Evolutionary conservation across 2,113 vertebrate species (phyloP).

Genomic region (Cyphomyrus plagiostoma): DNA sequence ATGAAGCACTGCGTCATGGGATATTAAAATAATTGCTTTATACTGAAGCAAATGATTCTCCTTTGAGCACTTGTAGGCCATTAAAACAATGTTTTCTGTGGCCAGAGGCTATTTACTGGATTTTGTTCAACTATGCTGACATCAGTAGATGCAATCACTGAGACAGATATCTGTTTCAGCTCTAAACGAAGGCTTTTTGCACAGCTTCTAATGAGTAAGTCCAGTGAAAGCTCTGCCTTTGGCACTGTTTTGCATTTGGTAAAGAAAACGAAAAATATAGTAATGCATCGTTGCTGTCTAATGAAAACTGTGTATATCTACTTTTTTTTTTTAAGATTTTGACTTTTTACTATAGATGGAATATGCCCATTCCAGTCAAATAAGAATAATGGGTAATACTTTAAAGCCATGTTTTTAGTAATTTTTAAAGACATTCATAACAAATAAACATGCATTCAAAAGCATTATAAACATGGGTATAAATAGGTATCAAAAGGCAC

Average conservation of each 20-base stretch:
- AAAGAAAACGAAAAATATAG: not conserved
- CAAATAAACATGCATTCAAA: too few species aligned
- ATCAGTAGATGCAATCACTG: not conserved
- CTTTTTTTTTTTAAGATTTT: not conserved
- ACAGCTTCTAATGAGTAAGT: not conserved
- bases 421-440: too few species aligned
- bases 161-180: not conserved
- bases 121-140: not conserved
- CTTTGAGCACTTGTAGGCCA: not conserved
- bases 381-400: not conserved
- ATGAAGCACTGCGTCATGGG: not conserved
- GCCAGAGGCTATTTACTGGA: not conserved
- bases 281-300: not conserved
- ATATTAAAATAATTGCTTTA: not conserved
- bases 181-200: not conserved
- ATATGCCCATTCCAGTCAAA: not conserved
- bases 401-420: not conserved
- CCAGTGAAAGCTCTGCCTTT: not conserved
- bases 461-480: too few species aligned
- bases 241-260: not conserved
- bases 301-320: not conserved
- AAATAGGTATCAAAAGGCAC: too few species aligned
- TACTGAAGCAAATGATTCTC: not conserved
- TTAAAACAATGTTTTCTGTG: not conserved
- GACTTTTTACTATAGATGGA: not conserved